Base-by-base conservation (phyloP, 2,113 vertebrate species). In the Pyrgilauda ruficollis region DNA sequence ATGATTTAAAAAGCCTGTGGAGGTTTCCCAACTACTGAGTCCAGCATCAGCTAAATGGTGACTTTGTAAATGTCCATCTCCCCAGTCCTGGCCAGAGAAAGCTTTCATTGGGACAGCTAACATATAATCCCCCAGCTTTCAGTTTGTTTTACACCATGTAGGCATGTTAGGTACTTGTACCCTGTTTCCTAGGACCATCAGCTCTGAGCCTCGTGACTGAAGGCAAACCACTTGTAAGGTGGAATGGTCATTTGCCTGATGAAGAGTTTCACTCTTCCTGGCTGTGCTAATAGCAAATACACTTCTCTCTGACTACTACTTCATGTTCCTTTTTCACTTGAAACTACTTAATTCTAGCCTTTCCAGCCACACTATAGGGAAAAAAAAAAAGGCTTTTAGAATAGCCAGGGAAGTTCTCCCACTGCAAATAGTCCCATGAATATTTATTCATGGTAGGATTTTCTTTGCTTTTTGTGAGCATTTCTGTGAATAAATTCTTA, bases 381-480 rank as follows among this genome's bases (percentile, higher is more conserved):
- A n/a, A 58, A 39, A 39, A 53, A 72, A 56, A 26, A 64, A 62
- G 20, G 15, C 30, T 90, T 89, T 95, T 88, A 93, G 62, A 90
- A 84, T 64, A 95, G 80, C 86, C 93, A 86, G 41, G 79, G 81
- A 85, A 97, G 52, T 35, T 92, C 64, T 90, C 69, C 44, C 73
- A 82, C 83, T 89, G 76, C 66, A 93, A 95, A 93, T 84, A 89
- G 44, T 87, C 7, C 83, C 72, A 90, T 94, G 95, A 94, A 95
- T 94, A 94, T 96, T 95, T 96, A 96, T 96, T 95, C 86, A 81
- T 89, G 64, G 64, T 92, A 90, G 88, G 83, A 96, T 96, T 93
- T 94, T n/a, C 88, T 90, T 87, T 82, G 64, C 44, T 94, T 93
- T 95, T 88, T 88, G 75, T 64, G 75, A 94, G 67, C 59, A 83